Percentiles rank a stretch among this genome's conserved stretches.
Evolutionary conservation across 1,140 invertebrate species (phyloP).

Genomic region (Psilanteris sp.): DNA sequence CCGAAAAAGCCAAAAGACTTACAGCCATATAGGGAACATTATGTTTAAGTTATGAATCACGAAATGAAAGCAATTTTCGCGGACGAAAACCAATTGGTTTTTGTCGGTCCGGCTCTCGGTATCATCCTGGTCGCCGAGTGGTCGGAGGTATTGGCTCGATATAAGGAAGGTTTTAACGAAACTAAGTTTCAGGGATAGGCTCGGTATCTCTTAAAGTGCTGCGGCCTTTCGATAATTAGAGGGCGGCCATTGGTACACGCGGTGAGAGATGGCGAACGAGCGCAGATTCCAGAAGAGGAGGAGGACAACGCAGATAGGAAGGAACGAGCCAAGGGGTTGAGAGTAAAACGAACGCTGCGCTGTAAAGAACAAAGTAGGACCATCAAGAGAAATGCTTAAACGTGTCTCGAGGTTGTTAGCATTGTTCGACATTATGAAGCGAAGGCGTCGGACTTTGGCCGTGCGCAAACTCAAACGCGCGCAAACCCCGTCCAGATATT

Average conservation of each 20-base stretch:
- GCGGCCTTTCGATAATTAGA: conserved; percentile 80
- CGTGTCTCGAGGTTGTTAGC: conserved; percentile 43
- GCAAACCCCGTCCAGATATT: too few species aligned
- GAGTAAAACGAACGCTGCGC: conserved; percentile 39
- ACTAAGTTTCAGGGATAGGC: conserved; percentile 73
- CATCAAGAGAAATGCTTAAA: conserved; percentile 38
- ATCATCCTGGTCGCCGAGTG: conserved; percentile 36
- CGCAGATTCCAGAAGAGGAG: conserved; percentile 57
- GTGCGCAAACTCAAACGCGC: too few species aligned
- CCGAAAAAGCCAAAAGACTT: conserved; percentile 16
- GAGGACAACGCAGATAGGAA: conserved; percentile 52
- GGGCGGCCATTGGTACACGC: conserved; percentile 78
- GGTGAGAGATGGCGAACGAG: conserved; percentile 63
- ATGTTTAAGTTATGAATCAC: conserved; percentile 61
- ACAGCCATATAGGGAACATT: conserved; percentile 19
- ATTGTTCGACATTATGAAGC: conserved; percentile 37
- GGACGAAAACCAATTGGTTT: conserved; percentile 68
- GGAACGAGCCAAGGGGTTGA: conserved; percentile 47
- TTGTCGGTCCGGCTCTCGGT: conserved; percentile 55
- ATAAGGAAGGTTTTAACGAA: conserved; percentile 73
- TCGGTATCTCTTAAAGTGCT: conserved; percentile 78
- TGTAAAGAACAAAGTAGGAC: conserved; percentile 47
- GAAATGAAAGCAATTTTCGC: conserved; percentile 71
- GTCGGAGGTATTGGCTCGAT: conserved; percentile 44
- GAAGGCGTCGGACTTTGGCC: conserved; percentile 10